Percentiles rank a stretch among this genome's conserved stretches.
Conservation (phyloP, 2,888 invertebrate genomes). For the Xestobium rufovillosum region DNA sequence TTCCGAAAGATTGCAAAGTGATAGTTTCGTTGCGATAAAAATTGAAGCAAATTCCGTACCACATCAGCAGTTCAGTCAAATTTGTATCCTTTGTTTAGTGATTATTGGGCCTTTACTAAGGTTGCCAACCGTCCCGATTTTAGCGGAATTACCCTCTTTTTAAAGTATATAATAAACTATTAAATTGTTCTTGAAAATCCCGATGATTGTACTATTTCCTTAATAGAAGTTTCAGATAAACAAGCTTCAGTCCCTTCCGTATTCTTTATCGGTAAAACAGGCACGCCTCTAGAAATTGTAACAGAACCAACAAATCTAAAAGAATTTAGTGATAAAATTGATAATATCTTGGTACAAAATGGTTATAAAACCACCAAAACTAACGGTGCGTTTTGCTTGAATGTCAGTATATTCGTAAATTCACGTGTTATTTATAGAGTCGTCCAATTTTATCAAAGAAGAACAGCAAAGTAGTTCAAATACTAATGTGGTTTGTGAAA, state of each 20-base stretch:
- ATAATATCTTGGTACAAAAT: constrained; percentile 52
- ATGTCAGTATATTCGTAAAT: too few relatives aligned
- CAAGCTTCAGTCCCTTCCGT: constrained; percentile 71
- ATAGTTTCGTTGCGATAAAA: constrained; percentile 69
- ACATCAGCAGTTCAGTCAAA: constrained; percentile 73
- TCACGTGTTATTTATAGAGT: too few relatives aligned
- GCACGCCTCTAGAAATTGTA: constrained; percentile 73
- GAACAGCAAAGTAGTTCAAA: constrained; percentile 7
- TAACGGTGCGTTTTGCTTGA: too few relatives aligned
- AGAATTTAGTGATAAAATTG: constrained; percentile 58
- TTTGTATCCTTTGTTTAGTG: constrained; percentile 67
- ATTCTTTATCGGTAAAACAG: constrained; percentile 80
- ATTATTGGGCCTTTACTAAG: background rate
- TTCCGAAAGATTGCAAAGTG: constrained; percentile 51
- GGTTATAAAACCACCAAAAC: too few relatives aligned
- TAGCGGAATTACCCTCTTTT: background rate
- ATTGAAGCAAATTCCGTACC: constrained; percentile 65
- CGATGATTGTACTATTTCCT: background rate
- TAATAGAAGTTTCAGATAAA: constrained; percentile 50
- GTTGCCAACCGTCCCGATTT: too few relatives aligned
- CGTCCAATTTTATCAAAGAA: too few relatives aligned
- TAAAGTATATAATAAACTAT: background rate
- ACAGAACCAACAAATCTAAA: constrained; percentile 53
- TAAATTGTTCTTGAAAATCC: constrained; percentile 4
- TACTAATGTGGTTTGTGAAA: constrained; percentile 47